phyloP scores from a whole-genome alignment of 1,140 invertebrate genomes.

The Colletes gigas region DNA sequence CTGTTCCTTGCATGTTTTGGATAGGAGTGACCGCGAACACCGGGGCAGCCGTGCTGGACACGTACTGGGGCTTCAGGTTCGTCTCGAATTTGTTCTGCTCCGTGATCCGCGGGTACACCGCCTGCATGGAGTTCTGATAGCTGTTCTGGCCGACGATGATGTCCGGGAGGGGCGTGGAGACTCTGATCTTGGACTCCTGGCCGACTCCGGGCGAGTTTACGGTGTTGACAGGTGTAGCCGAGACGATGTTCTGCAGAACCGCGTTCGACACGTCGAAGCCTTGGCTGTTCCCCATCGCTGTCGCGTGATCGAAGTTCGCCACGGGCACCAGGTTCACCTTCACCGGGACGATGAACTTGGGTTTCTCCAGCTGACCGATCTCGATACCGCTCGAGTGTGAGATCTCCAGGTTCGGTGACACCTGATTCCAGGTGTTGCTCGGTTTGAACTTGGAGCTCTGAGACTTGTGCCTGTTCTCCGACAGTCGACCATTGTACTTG shows the following conservation, averaged over 20 bases:
- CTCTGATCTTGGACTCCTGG: slow-evolving; percentile 49
- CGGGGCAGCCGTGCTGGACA: slow-evolving; percentile 73
- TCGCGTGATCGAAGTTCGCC: slow-evolving; percentile 75
- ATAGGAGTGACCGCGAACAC: slow-evolving; percentile 69
- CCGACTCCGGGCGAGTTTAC: slow-evolving; percentile 59
- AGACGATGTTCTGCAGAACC: slow-evolving; percentile 70
- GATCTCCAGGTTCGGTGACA: slow-evolving; percentile 69
- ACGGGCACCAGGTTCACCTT: slow-evolving; percentile 75
- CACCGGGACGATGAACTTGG: slow-evolving; percentile 73
- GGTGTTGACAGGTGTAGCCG: slow-evolving; percentile 58
- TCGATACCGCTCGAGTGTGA: slow-evolving; percentile 71
- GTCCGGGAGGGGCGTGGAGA: slow-evolving; percentile 66
- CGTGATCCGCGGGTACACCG: slow-evolving; percentile 64
- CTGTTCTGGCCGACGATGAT: slow-evolving; percentile 76
- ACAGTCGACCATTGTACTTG: slow-evolving; percentile 21
- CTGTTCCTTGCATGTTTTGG: slow-evolving; percentile 48
- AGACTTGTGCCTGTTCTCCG: slow-evolving; percentile 42
- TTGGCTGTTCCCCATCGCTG: slow-evolving; percentile 76
- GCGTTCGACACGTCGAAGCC: slow-evolving; percentile 77
- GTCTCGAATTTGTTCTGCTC: slow-evolving; percentile 58
- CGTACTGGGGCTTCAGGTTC: slow-evolving; percentile 59
- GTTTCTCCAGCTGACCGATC: slow-evolving; percentile 74
- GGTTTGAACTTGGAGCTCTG: slow-evolving; percentile 20
- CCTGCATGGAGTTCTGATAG: slow-evolving; percentile 71
- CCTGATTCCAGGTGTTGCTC: slow-evolving; percentile 71